A percentile compares a stretch with the other conserved stretches of the same genome.
Evolutionary conservation across 2,888 invertebrate species (phyloP).

Genomic region (Fragum sueziense): DNA sequence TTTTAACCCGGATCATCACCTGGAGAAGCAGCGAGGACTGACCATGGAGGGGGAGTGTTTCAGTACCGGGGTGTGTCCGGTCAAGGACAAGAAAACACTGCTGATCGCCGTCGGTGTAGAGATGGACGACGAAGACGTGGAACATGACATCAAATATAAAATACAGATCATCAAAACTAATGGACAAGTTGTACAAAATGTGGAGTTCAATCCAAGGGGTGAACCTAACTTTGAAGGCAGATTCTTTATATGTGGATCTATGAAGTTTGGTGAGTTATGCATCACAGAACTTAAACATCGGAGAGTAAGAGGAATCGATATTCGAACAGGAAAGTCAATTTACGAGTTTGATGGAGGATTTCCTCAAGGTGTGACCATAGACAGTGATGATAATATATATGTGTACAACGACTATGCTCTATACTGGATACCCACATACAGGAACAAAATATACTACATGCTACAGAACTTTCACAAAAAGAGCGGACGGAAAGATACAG

Average conservation of each 20-base stretch:
- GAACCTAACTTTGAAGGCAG: conserved; percentile 43
- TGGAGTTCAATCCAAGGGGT: conserved; percentile 41
- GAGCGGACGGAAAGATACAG: conserved; percentile 2
- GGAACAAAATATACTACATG: conserved; percentile 50
- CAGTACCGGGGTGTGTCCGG: conserved; percentile 37
- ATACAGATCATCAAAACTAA: conserved; percentile 51
- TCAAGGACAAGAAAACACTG: conserved; percentile 40
- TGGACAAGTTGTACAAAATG: conserved; percentile 35
- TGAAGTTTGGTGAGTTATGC: conserved; percentile 48
- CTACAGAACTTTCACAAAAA: conserved; percentile 38
- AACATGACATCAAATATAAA: conserved; percentile 42
- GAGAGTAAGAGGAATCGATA: conserved; percentile 38
- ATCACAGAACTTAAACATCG: conserved; percentile 37
- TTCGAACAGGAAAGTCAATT: conserved; percentile 48
- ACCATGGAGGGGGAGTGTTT: conserved; percentile 49
- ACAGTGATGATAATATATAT: conserved; percentile 48
- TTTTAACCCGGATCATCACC: conserved; percentile 17
- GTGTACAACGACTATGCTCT: conserved; percentile 52
- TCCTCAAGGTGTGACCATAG: conserved; percentile 48
- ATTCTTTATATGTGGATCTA: conserved; percentile 51
- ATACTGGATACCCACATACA: conserved; percentile 50
- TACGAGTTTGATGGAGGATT: conserved; percentile 54
- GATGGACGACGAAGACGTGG: conserved; percentile 31
- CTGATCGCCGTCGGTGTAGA: conserved; percentile 46
- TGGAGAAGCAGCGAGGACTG: conserved; percentile 28